Evolutionary conservation across 2,113 vertebrate species (phyloP).

Genomic region (Cyanoramphus novaezelandiae): DNA sequence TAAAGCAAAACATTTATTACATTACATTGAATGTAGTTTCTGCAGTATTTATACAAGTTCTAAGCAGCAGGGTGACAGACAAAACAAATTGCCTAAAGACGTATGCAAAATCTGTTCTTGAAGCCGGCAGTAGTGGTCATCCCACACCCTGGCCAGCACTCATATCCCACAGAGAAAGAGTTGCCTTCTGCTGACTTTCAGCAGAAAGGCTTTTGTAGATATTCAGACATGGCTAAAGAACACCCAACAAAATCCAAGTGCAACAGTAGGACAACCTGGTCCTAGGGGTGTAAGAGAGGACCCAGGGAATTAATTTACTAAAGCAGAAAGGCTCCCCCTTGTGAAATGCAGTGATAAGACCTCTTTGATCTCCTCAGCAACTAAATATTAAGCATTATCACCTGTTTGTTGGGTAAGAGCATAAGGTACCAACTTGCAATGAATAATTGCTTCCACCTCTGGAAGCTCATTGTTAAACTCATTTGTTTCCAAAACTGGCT

Average conservation of each 20-base stretch:
- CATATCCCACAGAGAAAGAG: neutral
- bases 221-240: neutral
- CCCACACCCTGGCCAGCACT: neutral
- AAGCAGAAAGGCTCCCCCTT: conserved; percentile 35
- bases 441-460: neutral
- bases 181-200: neutral
- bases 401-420: neutral
- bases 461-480: neutral
- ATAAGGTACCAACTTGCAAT: neutral
- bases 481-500: neutral
- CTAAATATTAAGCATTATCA: neutral
- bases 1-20: neutral
- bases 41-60: neutral
- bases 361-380: neutral
- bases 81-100: neutral
- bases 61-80: neutral
- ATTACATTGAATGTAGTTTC: neutral
- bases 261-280: neutral
- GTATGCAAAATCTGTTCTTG: neutral
- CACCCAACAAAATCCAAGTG: neutral
- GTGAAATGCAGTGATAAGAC: conserved; percentile 6
- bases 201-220: neutral
- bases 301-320: neutral
- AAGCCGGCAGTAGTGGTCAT: neutral
- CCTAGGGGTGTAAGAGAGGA: neutral